phyloP scores from a whole-genome alignment of 2,113 vertebrate genomes.

The Noturus placidus region DNA sequence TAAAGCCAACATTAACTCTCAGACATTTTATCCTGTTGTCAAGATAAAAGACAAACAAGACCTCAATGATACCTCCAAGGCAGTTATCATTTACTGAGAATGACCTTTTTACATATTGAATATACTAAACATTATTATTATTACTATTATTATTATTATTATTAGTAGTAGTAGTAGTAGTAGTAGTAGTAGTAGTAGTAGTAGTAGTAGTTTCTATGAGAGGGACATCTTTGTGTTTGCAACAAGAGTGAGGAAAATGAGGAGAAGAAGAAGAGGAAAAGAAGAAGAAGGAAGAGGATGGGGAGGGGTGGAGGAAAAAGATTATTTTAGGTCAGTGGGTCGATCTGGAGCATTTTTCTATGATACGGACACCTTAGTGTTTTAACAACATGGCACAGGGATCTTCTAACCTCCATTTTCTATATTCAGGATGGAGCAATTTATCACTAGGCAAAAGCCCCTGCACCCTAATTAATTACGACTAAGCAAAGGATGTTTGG shows the following conservation, averaged over 20 bases:
- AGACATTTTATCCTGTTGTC: neutral
- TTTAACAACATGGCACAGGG: constrained; percentile 72
- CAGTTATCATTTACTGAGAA: neutral
- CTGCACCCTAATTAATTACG: constrained; percentile 81
- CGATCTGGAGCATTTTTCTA: constrained; percentile 51
- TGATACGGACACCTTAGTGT: constrained; percentile 78
- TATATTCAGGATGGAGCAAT: constrained; percentile 74
- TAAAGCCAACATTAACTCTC: neutral
- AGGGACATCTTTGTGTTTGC: neutral
- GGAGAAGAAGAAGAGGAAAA: neutral
- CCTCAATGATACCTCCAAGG: neutral
- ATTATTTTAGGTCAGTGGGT: constrained; percentile 12
- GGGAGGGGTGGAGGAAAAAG: neutral
- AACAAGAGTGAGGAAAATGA: neutral
- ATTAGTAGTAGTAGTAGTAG: neutral
- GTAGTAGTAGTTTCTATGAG: neutral
- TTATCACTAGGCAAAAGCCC: constrained; percentile 78
- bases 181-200: neutral
- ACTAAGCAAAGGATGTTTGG: constrained; percentile 84
- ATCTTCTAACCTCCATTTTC: constrained; percentile 81
- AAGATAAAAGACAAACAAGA: neutral
- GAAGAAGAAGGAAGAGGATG: neutral
- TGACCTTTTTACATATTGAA: neutral
- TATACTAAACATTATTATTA: neutral
- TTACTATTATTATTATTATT: neutral